These are phyloP conservation scores for Drosophila kurseongensis DNA, from an alignment of 1,140 invertebrate species.

Conservation along the genomic window DNA sequence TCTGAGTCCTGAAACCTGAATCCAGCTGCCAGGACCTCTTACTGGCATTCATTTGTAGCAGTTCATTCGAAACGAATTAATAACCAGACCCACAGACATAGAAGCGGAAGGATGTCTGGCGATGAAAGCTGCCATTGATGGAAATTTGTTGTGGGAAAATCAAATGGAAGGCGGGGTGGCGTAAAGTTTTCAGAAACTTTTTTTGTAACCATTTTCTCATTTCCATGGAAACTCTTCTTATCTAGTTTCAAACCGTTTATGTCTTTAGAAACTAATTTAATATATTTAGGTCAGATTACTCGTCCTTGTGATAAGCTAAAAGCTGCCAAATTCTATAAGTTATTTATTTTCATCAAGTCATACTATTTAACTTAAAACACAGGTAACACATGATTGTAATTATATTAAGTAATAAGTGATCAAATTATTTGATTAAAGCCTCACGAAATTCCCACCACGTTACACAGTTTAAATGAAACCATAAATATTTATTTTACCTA, in stretches of 20 bases:
- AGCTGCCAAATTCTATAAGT: too few relatives aligned
- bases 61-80: conserved; percentile 58
- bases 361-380: too few relatives aligned
- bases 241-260: conserved; percentile 3
- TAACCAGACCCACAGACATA: conserved; percentile 10
- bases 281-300: too few relatives aligned
- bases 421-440: too few relatives aligned
- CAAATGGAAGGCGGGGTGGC: not conserved
- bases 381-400: too few relatives aligned
- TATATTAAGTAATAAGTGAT: too few relatives aligned
- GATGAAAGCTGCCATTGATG: conserved; percentile 5
- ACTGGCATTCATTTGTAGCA: conserved; percentile 18
- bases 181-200: conserved; percentile 8
- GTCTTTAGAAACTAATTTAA: not conserved
- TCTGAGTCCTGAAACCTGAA: not conserved
- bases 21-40: not conserved
- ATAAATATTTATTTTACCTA: conserved; percentile 8
- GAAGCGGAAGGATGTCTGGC: not conserved
- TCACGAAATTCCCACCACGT: too few relatives aligned
- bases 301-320: too few relatives aligned
- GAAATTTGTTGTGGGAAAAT: not conserved
- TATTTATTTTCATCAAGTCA: too few relatives aligned
- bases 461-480: not conserved
- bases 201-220: not conserved
- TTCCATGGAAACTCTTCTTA: conserved; percentile 12